Evolutionary conservation across 1,140 invertebrate genomes (phyloP).

Genomic region (Zaprionus vittiger): DNA sequence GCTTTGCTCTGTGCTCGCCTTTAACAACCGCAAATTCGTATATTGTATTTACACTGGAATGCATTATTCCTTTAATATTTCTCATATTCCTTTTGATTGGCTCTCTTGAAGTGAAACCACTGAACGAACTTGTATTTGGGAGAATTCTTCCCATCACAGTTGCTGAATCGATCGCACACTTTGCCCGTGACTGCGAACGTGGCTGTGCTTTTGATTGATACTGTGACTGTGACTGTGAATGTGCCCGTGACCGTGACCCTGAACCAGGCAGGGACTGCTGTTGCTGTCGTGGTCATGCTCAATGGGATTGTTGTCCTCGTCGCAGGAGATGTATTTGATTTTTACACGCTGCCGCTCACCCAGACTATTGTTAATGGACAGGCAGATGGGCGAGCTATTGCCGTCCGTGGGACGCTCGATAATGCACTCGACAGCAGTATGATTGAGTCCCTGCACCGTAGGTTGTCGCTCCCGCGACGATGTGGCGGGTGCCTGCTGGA

Average conservation of each 20-base stretch:
- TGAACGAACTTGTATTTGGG: constrained; percentile 5
- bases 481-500: constrained; percentile 67
- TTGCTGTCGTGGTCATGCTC: constrained; percentile 34
- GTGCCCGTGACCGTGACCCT: constrained; percentile 3
- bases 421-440: constrained; percentile 62
- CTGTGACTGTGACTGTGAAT: constrained; percentile 1
- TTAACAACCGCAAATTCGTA: constrained; percentile 64
- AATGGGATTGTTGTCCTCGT: constrained; percentile 82
- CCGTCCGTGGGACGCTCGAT: constrained; percentile 58
- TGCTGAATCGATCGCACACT: constrained; percentile 21
- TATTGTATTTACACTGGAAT: constrained; percentile 40
- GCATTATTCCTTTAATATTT: not conserved
- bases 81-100: constrained; percentile 5
- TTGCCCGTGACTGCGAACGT: not conserved
- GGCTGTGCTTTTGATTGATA: constrained; percentile 1
- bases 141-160: constrained; percentile 23
- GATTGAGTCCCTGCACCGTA: constrained; percentile 20
- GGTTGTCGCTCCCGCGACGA: constrained; percentile 54
- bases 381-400: constrained; percentile 72
- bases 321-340: constrained; percentile 82
- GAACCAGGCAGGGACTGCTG: constrained; percentile 12
- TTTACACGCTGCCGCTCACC: constrained; percentile 71
- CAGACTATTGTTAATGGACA: constrained; percentile 68
- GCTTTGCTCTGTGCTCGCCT: constrained; percentile 1
- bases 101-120: constrained; percentile 25